A percentile compares a stretch with the other conserved stretches of the same genome.
Evolutionary conservation across 2,113 vertebrate genomes (phyloP).

Genomic region (Etheostoma spectabile): DNA sequence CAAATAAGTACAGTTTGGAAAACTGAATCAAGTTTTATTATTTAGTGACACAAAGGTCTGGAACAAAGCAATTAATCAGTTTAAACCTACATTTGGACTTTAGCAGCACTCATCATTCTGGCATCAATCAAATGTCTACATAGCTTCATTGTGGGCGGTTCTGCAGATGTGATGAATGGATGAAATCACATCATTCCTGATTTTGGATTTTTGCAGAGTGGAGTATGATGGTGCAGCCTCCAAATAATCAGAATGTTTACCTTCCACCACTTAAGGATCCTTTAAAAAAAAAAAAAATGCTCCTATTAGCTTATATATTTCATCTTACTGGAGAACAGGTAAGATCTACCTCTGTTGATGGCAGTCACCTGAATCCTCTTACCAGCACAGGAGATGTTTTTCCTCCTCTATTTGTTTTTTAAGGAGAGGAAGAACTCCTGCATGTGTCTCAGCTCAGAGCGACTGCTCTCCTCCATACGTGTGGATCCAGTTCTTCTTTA

Average conservation of each 20-base stretch:
- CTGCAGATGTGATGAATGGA: conserved; percentile 11
- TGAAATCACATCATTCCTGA: conserved; percentile 7
- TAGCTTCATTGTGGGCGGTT: background rate
- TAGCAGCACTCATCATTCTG: background rate
- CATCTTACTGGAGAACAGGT: background rate
- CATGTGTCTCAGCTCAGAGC: conserved; percentile 22
- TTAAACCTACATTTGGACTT: conserved; percentile 7
- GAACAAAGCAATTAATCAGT: background rate
- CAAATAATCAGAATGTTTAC: background rate
- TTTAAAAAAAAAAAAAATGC: background rate
- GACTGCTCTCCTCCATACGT: conserved; percentile 22
- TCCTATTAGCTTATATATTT: background rate
- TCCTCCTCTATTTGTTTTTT: conserved; percentile 18
- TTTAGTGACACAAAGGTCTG: background rate
- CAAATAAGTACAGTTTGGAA: background rate
- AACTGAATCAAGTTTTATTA: background rate
- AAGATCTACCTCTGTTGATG: background rate
- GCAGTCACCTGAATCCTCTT: background rate
- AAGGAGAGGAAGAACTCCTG: conserved; percentile 18
- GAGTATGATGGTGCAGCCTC: background rate
- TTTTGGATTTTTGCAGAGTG: background rate
- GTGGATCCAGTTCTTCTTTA: conserved; percentile 60
- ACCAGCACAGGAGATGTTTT: conserved; percentile 21
- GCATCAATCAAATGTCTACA: background rate
- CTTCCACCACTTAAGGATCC: background rate